Base-by-base conservation (phyloP, 2,113 vertebrate species). In the Panurus biarmicus region DNA sequence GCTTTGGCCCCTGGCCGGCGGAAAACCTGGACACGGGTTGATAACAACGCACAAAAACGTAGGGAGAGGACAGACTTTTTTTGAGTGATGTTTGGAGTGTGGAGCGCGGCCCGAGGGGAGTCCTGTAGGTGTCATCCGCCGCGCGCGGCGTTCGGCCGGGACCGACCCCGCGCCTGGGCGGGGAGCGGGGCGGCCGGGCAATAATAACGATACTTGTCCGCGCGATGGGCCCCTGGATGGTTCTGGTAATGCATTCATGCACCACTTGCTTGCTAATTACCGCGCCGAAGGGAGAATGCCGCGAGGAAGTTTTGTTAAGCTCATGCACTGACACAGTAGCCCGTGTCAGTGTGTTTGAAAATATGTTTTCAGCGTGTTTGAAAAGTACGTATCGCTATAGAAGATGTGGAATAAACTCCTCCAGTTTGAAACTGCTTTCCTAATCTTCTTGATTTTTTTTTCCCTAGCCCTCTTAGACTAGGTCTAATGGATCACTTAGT, bases 311-410 rank as follows among this genome's bases (percentile, higher is more conserved):
- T 95, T 51, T 48, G 66, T 45, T 31, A 7, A 33, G 50, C 66
- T 29, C 15, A 0, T 2, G 14, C 31, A 3, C n/a, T 10, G 61
- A 14, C 40, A 4, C 0, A 3, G 40, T 20, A n/a, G 53, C 10
- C 29, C 15, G 5, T 58, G 77, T 56, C 53, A 3, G 0, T 4
- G 51, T 15, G 35, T 56, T 70, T 45, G 18, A 19, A n/a, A 44
- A 48, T n/a, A n/a, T n/a, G n/a, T n/a, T n/a, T n/a, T 56, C 53
- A 3, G 0, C 4, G 51, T 15, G 35, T 56, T 70, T 45, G 18
- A 19, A n/a, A 44, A 48, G n/a, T 50, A 16, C 18, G 0, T 26
- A 26, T 16, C 25, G 67, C 53, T 38, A 36, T 23, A 33, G 54
- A 18, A 45, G 48, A 20, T 20, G 17, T 2, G 24, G 6, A 25